Evolutionary conservation across 2,888 invertebrate species (phyloP), one percentile per base, ranked within the genome.

Genomic region (Ennomos quercinarius): DNA sequence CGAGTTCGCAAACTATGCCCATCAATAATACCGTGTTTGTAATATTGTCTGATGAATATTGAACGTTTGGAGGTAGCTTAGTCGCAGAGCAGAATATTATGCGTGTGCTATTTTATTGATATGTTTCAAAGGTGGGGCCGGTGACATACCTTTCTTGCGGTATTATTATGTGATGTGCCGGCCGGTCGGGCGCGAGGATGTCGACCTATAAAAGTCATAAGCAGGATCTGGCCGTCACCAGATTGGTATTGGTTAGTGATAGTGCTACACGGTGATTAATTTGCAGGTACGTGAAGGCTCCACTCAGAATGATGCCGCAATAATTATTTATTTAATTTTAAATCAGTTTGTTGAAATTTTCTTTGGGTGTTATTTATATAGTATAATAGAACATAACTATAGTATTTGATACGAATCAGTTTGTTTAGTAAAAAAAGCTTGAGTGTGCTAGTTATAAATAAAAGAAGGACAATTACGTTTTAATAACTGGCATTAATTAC

Each of bases 131-230:
- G 82, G 83, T 72, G 81, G 76, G 81, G 82, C 76, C 77, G 66
- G 67, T 74, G 71, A 75, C 75, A 74, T 78, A 72, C 74, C 67
- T 65, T 70, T 60, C 57, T 67, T 55, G 46, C 48, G 52, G 43
- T 59, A 59, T 62, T 61, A 62, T 65, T 59, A 53, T 44, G 36
- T 61, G 48, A 54, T 12, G n/a, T 47, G 37, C 12, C 27, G 27
- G 48, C 54, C 52, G 61, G 50, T 65, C 63, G 62, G n/a, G 68
- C 63, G 70, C 68, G 77, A 74, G 74, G 73, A 70, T 70, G 65
- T 64, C 88, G 87, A 86, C 88, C 90, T 91, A 91, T 91, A 91
- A 86, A 90, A 89, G 87, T 80, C 79, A 74, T 73, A 67, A 76
- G 60, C 80, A 82, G 88, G 84, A 86, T 74, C 74, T 73, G 59